Conservation (phyloP, 2,113 vertebrate species). For the Rafetus swinhoei region DNA sequence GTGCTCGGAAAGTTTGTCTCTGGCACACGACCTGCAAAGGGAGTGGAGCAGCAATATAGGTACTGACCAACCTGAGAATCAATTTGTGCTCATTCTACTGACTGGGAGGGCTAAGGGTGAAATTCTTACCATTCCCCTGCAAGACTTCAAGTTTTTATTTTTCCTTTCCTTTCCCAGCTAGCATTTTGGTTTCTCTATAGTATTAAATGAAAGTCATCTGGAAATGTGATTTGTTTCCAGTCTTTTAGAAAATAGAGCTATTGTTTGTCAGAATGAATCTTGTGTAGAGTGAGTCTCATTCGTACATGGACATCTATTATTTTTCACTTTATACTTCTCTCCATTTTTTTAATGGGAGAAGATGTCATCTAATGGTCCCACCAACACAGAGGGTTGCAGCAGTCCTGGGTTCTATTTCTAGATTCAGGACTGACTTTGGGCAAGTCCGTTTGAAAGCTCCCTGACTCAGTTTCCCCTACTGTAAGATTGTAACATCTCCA, state of each 20-base stretch:
- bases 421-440: background rate
- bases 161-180: background rate
- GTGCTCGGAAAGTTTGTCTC: background rate
- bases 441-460: background rate
- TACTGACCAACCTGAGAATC: background rate
- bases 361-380: background rate
- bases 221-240: background rate
- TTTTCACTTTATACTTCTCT: background rate
- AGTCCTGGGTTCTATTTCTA: background rate
- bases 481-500: fast-evolving
- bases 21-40: background rate
- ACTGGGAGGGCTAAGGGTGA: background rate
- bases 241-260: background rate
- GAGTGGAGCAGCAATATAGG: background rate
- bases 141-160: background rate
- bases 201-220: background rate
- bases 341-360: fast-evolving
- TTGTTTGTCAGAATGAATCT: background rate
- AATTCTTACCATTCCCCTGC: background rate
- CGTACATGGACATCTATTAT: background rate
- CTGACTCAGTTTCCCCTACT: background rate
- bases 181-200: background rate
- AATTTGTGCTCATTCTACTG: background rate
- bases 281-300: background rate
- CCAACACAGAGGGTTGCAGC: background rate